Evolutionary conservation across 2,888 invertebrate genomes (phyloP).

Genomic region (Vanessa cardui): DNA sequence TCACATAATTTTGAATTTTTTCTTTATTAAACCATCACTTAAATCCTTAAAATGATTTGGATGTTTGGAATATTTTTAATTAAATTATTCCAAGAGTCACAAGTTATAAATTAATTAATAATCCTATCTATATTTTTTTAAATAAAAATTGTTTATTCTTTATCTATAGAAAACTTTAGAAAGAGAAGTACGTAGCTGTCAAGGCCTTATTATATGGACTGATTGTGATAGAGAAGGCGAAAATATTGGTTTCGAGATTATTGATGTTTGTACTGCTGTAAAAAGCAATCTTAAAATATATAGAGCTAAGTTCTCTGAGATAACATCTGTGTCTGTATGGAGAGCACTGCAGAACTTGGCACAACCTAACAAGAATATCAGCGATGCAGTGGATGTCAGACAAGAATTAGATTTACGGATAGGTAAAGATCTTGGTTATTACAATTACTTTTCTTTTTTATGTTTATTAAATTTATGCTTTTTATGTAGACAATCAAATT

Average conservation of each 20-base stretch:
- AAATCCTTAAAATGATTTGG: too few relatives aligned
- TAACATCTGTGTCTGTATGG: slow-evolving; percentile 91
- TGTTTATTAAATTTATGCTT: too few relatives aligned
- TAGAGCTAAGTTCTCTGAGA: slow-evolving; percentile 98
- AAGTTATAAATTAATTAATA: too few relatives aligned
- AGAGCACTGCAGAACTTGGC: slow-evolving; percentile 91
- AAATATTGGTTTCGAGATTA: slow-evolving; percentile 98
- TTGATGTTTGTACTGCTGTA: slow-evolving; percentile 92
- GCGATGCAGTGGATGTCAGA: slow-evolving; percentile 97
- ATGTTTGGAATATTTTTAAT: too few relatives aligned
- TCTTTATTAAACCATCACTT: too few relatives aligned
- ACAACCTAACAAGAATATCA: slow-evolving; percentile 90
- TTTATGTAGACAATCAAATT: too few relatives aligned
- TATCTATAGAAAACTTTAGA: slow-evolving; percentile 85
- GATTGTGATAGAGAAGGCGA: slow-evolving; percentile 99
- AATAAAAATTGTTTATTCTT: neutral
- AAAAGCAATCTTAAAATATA: slow-evolving; percentile 88
- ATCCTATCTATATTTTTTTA: neutral
- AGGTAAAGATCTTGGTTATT: slow-evolving; percentile 75
- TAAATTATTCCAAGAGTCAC: too few relatives aligned
- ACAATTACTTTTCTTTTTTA: neutral
- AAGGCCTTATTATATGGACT: slow-evolving; percentile 97
- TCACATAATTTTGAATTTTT: neutral
- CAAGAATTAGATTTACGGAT: slow-evolving; percentile 96
- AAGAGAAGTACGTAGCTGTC: slow-evolving; percentile 85